These are phyloP conservation scores for Bilobella aurantiaca DNA, from an alignment of 1,140 invertebrate species.

Conservation along the genomic window DNA sequence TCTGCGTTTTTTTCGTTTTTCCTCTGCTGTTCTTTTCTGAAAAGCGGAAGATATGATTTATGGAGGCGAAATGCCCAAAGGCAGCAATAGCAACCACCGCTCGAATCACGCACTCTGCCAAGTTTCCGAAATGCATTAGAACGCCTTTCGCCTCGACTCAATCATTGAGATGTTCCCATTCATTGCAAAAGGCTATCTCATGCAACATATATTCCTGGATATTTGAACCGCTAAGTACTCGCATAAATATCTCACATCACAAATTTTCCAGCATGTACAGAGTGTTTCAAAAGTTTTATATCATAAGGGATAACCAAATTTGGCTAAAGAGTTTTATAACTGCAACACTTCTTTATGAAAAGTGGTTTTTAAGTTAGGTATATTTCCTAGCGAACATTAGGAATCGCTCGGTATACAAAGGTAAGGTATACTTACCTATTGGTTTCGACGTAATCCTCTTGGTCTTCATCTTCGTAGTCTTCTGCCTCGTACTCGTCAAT, in stretches of 20 bases:
- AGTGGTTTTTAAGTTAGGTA: too few species aligned
- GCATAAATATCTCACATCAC: too few species aligned
- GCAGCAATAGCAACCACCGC: not conserved
- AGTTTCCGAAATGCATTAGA: constrained; percentile 13
- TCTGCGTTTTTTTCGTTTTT: too few species aligned
- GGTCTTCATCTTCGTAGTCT: constrained; percentile 15
- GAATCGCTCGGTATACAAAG: too few species aligned
- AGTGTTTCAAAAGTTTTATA: not conserved
- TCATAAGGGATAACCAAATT: not conserved
- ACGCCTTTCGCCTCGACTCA: not conserved
- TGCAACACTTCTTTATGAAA: too few species aligned
- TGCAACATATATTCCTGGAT: not conserved
- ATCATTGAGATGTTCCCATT: not conserved
- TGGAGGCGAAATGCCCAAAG: not conserved
- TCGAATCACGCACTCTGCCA: too few species aligned
- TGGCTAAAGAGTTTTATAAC: too few species aligned
- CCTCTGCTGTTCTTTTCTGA: too few species aligned
- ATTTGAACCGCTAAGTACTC: not conserved
- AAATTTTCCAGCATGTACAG: not conserved
- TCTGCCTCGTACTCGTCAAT: constrained; percentile 18
- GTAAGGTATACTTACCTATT: not conserved
- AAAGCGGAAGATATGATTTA: constrained; percentile 6
- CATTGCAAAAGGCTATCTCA: not conserved
- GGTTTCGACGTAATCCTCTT: constrained; percentile 7
- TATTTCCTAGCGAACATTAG: too few species aligned